Evolutionary conservation across 2,113 vertebrate genomes (phyloP), one percentile per base, ranked within the genome.

Genomic region (Oncorhynchus gorbuscha): DNA sequence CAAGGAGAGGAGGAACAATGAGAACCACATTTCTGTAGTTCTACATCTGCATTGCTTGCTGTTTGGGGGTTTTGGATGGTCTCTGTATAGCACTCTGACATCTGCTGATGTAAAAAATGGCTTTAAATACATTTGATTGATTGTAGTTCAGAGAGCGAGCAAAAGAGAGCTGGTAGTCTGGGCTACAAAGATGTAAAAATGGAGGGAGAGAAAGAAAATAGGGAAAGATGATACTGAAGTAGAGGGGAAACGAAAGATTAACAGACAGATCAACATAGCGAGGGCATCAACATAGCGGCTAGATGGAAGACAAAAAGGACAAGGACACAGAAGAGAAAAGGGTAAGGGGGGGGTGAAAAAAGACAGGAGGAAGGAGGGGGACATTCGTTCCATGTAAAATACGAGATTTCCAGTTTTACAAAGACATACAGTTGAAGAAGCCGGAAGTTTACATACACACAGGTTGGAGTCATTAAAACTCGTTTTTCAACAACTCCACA

Each of bases 331-430:
- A 82, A 79, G 61, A 71, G 59, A 9, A 9, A 62, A 24, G 59
- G 51, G 3, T 18, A 58, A 55, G 76, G 51, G n/a, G 51, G n/a
- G 49, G 70, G 65, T 58, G 39, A 48, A 35, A 14, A 26, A 11
- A 72, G 39, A 75, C 59, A 58, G 66, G 28, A 35, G 28, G 49
- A 28, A 69, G 55, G 76, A 66, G 72, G 62, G 69, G 72, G 76
- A 86, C 80, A 89, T 89, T 90, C 85, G 73, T 89, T 90, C 88
- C 86, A 86, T 74, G 84, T 85, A 78, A 87, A 86, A 73, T 39
- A n/a, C 64, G 24, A 9, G 13, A 73, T 76, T 76, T 81, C 83
- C 69, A 74, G 81, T 82, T 84, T 78, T 71, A 69, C 69, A 75
- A 66, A 81, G 84, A 86, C 35, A 35, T 35, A 8, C 35, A 35